phyloP scores from a whole-genome alignment of 2,797 vertebrate genomes.

The Thripadectes ignobilis region DNA sequence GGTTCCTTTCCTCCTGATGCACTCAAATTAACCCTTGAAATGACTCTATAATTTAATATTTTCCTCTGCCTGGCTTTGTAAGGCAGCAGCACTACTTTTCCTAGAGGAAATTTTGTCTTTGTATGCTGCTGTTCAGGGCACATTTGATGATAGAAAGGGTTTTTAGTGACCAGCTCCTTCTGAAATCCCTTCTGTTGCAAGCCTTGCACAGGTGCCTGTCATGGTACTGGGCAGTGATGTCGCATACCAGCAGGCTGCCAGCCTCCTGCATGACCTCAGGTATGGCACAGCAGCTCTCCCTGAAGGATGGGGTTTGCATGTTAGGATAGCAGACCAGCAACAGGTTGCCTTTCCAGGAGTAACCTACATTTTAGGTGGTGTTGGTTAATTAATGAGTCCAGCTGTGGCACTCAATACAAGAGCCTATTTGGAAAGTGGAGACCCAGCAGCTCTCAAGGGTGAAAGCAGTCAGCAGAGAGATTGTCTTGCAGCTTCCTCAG shows the following conservation, averaged over 20 bases:
- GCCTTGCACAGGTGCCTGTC: rapidly evolving
- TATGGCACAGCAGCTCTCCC: rapidly evolving
- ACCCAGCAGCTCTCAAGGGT: background rate
- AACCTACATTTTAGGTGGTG: rapidly evolving
- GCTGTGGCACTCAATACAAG: rapidly evolving
- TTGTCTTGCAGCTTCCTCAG: background rate
- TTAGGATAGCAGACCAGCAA: background rate
- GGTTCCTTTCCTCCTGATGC: background rate
- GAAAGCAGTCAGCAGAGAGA: background rate
- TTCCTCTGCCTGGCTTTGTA: rapidly evolving
- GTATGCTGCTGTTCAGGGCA: background rate
- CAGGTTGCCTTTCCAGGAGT: background rate
- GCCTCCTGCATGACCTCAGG: rapidly evolving
- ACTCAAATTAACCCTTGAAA: background rate
- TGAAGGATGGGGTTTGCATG: background rate
- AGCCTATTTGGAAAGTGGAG: background rate
- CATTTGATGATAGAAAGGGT: background rate
- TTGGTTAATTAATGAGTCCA: no score
- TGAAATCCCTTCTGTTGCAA: background rate
- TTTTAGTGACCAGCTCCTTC: background rate
- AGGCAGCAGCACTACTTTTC: rapidly evolving
- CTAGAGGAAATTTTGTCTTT: background rate
- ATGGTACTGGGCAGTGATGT: rapidly evolving
- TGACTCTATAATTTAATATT: background rate
- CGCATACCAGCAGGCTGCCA: background rate